phyloP scores from a whole-genome alignment of 2,113 vertebrate genomes.

The Psittacula cyanocephala region DNA sequence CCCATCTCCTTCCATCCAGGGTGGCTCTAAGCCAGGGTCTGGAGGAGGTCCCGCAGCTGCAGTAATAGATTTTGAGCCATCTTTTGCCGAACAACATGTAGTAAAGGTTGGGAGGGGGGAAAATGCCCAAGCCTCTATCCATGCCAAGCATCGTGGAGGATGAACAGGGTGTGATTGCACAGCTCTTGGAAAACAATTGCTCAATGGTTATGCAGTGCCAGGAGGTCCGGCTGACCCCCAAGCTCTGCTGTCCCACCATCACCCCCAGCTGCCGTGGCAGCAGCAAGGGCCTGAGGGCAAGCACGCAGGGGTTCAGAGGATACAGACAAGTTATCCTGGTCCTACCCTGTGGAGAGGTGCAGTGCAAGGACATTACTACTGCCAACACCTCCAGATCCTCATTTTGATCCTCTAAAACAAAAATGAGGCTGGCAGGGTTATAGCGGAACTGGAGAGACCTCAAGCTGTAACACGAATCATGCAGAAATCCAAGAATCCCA shows the following conservation, averaged over 20 bases:
- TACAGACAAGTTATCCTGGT: not conserved
- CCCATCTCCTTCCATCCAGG: not conserved
- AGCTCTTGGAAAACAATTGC: not conserved
- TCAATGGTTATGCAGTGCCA: rapidly evolving
- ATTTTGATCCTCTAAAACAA: not conserved
- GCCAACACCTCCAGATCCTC: not conserved
- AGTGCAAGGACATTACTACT: not conserved
- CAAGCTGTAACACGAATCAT: not conserved
- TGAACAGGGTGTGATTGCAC: not conserved
- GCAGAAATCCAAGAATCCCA: not conserved
- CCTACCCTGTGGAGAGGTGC: not conserved
- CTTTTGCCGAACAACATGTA: not conserved
- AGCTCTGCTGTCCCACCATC: not conserved
- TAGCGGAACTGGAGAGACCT: rapidly evolving
- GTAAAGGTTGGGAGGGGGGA: rapidly evolving
- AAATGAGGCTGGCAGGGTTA: not conserved
- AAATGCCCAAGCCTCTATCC: not conserved
- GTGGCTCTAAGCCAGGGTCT: not conserved
- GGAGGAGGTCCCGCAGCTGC: not conserved
- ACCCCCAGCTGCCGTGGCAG: rapidly evolving
- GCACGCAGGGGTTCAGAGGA: not conserved
- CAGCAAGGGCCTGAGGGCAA: not conserved
- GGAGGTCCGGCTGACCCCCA: not conserved
- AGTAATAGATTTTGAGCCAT: not conserved
- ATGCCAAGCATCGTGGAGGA: not conserved